Evolutionary conservation across 2,113 vertebrate species (phyloP), one percentile per base, ranked within the genome.

Genomic region (Lasiurus cinereus): DNA sequence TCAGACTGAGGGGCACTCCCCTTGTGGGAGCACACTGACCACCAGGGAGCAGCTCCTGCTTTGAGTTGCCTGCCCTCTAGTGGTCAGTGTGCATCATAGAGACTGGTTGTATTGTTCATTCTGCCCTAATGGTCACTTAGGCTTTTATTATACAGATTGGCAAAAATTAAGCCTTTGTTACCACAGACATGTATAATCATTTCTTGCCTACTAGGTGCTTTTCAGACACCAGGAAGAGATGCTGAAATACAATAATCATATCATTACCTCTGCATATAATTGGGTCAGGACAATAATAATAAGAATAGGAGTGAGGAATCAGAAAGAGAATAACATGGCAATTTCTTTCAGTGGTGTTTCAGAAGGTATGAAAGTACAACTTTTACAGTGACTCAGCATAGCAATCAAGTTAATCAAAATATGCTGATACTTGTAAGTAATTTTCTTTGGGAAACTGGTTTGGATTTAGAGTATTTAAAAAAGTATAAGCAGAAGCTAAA

Each of bases 361-460:
- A 48, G 33, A 48, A 67, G 31, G 3, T 1, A 29, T 56, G 33
- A 21, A 46, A 74, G 16, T 8, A 46, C 2, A 79, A 10, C 14
- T 22, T 19, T 52, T 80, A 33, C n/a, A 50, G 6, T 76, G 74
- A 43, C 89, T 69, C 18, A 54, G 59, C 14, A 18, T 64, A 94
- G 48, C 29, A 82, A 54, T 64, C 50, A 64, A 67, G 22, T 64
- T 64, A 0, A 1, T 52, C 62, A 88, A 91, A 77, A 54, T 21
- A 69, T 72, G 46, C 2, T 78, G 4, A 39, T 50, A 18, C 9
- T 59, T 52, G 0, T 74, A 93, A 89, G n/a, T 90, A n/a, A 29
- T 86, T 82, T 94, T 77, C 80, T 94, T 56, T 43, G 64, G 43
- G 70, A 94, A 78, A 88, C 46, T 85, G 21, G 8, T 82, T 82